These are phyloP conservation scores for Ptilorrhoa leucosticta DNA, from an alignment of 2,113 vertebrate genomes.

Conservation along the genomic window DNA sequence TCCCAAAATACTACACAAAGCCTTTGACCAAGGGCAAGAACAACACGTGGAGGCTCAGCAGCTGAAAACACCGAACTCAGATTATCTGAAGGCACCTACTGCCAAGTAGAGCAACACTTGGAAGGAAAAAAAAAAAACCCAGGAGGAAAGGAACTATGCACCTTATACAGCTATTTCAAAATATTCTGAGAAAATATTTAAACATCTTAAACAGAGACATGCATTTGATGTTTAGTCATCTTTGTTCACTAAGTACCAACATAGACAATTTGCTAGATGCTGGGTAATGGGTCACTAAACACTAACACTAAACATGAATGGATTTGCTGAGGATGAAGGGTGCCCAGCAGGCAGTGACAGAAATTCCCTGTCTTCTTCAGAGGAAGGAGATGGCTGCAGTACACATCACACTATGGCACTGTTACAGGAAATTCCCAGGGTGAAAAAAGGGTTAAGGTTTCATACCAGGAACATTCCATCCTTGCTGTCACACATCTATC, in stretches of 20 bases:
- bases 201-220: neutral
- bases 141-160: neutral
- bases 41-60: neutral
- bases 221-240: neutral
- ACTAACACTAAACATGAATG: neutral
- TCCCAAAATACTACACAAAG: accelerated
- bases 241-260: neutral
- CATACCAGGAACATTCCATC: neutral
- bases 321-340: neutral
- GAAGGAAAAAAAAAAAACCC: neutral
- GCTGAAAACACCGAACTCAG: neutral
- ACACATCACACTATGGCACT: accelerated
- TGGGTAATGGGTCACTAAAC: neutral
- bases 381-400: neutral
- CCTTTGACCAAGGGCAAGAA: neutral
- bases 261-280: neutral
- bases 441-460: neutral
- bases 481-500: neutral
- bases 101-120: neutral
- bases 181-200: neutral
- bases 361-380: neutral
- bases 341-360: neutral
- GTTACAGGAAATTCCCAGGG: neutral
- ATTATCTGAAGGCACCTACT: neutral
- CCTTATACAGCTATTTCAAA: neutral